phyloP scores from a whole-genome alignment of 2,797 vertebrate species.

The Lutjanus argentimaculatus region DNA sequence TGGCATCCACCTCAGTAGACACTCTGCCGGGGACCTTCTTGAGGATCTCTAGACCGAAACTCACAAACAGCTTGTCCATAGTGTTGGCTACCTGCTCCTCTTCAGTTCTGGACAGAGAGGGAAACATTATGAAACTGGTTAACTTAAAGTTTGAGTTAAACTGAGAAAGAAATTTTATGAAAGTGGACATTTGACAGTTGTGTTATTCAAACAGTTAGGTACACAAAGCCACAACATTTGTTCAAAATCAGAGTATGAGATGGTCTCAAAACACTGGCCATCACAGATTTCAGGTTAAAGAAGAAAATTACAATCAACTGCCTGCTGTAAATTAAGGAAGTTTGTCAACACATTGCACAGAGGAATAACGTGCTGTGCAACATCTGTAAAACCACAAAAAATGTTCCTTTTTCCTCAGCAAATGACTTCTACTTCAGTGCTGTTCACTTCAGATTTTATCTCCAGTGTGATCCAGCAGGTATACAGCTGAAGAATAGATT shows the following conservation, averaged over 20 bases:
- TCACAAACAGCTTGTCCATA: slow-evolving; percentile 96
- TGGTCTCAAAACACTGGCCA: background rate
- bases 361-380: background rate
- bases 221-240: no score
- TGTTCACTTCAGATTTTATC: background rate
- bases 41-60: slow-evolving; percentile 95
- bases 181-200: background rate
- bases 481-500: background rate
- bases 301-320: background rate
- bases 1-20: slow-evolving; percentile 98
- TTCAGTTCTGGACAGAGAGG: slow-evolving; percentile 84
- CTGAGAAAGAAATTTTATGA: background rate
- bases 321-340: slow-evolving; percentile 23
- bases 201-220: no score
- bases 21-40: slow-evolving; percentile 97
- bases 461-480: background rate
- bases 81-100: slow-evolving; percentile 92
- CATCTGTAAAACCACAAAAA: slow-evolving; percentile 2
- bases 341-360: slow-evolving; percentile 19
- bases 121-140: background rate
- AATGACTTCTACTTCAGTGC: background rate
- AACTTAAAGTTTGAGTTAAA: background rate
- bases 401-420: background rate
- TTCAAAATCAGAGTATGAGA: background rate
- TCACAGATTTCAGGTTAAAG: background rate